Evolutionary conservation across 2,797 vertebrate species (phyloP).

Genomic region (Enoplosus armatus): DNA sequence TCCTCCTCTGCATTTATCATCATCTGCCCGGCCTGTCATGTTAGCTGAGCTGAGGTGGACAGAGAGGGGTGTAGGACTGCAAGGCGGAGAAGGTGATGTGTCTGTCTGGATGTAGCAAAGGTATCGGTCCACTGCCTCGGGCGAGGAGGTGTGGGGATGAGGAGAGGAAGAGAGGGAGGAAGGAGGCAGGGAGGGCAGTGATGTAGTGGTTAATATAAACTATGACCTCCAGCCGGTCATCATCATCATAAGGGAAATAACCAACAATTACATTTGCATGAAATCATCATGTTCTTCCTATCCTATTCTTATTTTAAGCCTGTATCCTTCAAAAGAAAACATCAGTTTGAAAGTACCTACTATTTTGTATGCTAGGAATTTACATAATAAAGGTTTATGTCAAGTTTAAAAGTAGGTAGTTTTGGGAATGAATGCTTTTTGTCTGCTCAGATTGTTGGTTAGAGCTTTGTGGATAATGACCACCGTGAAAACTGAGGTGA

Average conservation of each 20-base stretch:
- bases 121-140: constrained; percentile 54
- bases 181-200: background rate
- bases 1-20: constrained; percentile 87
- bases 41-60: constrained; percentile 73
- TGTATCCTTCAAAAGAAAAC: background rate
- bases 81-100: constrained; percentile 45
- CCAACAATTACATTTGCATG: constrained; percentile 26
- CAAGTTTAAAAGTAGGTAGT: background rate
- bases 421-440: constrained; percentile 3
- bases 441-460: constrained; percentile 24
- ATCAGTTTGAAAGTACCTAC: background rate
- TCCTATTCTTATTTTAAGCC: background rate
- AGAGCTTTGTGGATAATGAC: constrained; percentile 28
- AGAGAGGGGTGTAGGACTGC: constrained; percentile 57
- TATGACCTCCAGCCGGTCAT: constrained; percentile 47
- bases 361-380: background rate
- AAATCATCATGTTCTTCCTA: constrained; percentile 2
- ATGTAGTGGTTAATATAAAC: constrained; percentile 57
- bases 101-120: constrained; percentile 50
- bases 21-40: constrained; percentile 83
- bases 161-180: background rate
- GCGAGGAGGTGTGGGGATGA: background rate
- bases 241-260: constrained; percentile 35
- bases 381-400: constrained; percentile 1
- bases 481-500: constrained; percentile 33